A percentile compares a stretch with the other conserved stretches of the same genome.
These are phyloP conservation scores for Andrena chrysosceles DNA, from an alignment of 2,888 invertebrate species.

Conservation along the genomic window DNA sequence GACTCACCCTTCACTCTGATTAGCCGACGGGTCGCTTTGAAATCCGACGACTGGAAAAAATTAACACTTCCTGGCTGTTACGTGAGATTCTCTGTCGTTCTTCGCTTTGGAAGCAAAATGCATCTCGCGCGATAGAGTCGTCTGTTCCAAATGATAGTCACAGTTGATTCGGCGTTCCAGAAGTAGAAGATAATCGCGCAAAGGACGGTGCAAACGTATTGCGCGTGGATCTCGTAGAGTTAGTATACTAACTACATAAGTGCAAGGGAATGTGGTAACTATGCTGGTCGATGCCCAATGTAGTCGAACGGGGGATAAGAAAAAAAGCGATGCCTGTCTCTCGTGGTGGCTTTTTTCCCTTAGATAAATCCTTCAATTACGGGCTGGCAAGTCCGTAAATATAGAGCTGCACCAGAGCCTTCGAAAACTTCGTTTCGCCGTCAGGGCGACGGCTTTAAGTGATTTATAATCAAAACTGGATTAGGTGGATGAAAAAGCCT, in stretches of 20 bases:
- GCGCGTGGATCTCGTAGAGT: slow-evolving; percentile 30
- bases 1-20: slow-evolving; percentile 25
- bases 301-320: neutral
- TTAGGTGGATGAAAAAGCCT: slow-evolving; percentile 73
- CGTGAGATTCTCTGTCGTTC: too few relatives aligned
- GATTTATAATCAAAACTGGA: slow-evolving; percentile 75
- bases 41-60: neutral
- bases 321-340: slow-evolving; percentile 23
- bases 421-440: slow-evolving; percentile 73
- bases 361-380: slow-evolving; percentile 73
- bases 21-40: neutral
- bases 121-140: neutral
- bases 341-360: slow-evolving; percentile 30
- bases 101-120: neutral
- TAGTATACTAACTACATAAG: slow-evolving; percentile 18
- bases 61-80: too few relatives aligned
- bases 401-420: slow-evolving; percentile 51
- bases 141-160: slow-evolving; percentile 1
- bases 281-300: slow-evolving; percentile 11
- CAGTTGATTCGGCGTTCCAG: neutral
- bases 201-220: slow-evolving; percentile 12
- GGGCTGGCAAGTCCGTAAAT: slow-evolving; percentile 64
- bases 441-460: slow-evolving; percentile 72
- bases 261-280: slow-evolving; percentile 16
- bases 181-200: slow-evolving; percentile 39